Conservation (phyloP, 2,113 vertebrate genomes). For the Anguilla japonica region DNA sequence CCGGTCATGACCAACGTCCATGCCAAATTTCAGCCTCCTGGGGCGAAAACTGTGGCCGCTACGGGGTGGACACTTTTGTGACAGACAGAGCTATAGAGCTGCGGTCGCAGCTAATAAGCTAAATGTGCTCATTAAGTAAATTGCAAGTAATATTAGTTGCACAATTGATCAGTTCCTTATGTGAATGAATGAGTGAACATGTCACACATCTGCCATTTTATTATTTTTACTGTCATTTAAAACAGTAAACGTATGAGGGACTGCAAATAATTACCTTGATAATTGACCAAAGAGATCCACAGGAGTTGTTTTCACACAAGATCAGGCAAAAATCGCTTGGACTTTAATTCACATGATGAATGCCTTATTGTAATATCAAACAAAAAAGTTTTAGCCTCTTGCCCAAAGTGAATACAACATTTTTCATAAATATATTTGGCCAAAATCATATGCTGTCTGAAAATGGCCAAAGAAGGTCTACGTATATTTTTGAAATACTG, state of each 20-base stretch:
- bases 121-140: background rate
- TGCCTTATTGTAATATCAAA: background rate
- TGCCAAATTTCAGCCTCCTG: too few species aligned
- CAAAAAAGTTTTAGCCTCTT: background rate
- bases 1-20: too few species aligned
- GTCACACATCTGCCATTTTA: background rate
- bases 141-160: background rate
- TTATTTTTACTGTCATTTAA: background rate
- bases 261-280: background rate
- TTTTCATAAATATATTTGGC: background rate
- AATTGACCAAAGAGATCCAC: background rate
- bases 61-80: too few species aligned
- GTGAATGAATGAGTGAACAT: background rate
- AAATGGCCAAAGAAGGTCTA: constrained; percentile 11
- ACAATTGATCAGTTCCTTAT: background rate
- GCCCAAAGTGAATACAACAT: background rate
- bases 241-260: background rate
- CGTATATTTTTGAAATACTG: background rate
- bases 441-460: background rate
- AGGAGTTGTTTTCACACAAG: background rate
- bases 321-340: background rate
- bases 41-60: too few species aligned
- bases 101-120: too few species aligned
- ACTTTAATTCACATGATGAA: background rate
- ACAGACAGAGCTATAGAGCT: too few species aligned